Conservation (phyloP, 2,113 vertebrate genomes). For the Chamaea fasciata region DNA sequence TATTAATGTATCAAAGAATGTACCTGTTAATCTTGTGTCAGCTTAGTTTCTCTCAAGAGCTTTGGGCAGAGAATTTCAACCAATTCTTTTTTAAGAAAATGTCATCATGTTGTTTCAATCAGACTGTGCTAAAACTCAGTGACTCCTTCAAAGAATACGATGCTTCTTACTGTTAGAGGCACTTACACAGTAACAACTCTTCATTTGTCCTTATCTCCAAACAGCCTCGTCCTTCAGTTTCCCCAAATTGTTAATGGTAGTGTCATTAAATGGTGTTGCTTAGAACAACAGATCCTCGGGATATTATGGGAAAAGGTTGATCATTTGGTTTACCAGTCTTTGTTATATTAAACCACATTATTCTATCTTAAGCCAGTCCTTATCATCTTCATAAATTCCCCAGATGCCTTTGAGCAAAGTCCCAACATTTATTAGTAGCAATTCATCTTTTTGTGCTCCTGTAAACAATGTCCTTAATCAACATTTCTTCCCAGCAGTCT, state of each 20-base stretch:
- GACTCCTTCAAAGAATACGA: background rate
- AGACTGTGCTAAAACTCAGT: background rate
- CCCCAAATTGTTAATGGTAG: background rate
- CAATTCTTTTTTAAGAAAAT: background rate
- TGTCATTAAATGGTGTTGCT: background rate
- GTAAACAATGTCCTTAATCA: slow-evolving; percentile 49
- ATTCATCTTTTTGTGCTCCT: slow-evolving; percentile 36
- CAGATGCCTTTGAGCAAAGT: slow-evolving; percentile 42
- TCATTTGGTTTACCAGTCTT: background rate
- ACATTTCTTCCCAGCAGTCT: background rate
- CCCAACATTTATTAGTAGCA: slow-evolving; percentile 30
- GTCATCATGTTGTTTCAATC: background rate
- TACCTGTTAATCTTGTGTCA: background rate
- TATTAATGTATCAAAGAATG: background rate
- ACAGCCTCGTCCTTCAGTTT: background rate
- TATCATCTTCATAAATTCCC: slow-evolving; percentile 42
- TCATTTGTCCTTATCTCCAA: background rate
- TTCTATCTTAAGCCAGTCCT: slow-evolving; percentile 28
- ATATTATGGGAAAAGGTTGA: background rate
- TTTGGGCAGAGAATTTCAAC: background rate
- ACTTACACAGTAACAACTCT: background rate
- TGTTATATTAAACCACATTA: slow-evolving; percentile 36
- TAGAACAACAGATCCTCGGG: background rate
- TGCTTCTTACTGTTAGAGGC: background rate
- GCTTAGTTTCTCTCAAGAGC: background rate